Percentiles rank a stretch among this genome's conserved stretches.
phyloP scores from a whole-genome alignment of 2,113 vertebrate species.

The Pipa parva region DNA sequence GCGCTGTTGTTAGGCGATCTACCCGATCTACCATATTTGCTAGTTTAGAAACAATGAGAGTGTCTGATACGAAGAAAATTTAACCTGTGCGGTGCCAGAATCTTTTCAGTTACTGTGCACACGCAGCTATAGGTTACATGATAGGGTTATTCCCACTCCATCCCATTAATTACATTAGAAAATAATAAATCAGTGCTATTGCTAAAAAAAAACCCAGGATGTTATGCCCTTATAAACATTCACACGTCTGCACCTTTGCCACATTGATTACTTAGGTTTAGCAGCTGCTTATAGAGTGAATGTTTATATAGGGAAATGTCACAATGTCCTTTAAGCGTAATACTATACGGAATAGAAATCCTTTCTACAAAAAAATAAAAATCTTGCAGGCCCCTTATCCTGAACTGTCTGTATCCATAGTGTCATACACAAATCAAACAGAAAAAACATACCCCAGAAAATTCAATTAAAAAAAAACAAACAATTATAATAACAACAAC shows the following conservation, averaged over 20 bases:
- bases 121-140: neutral
- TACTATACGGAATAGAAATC: neutral
- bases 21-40: neutral
- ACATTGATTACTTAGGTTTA: neutral
- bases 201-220: no score
- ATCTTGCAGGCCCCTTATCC: neutral
- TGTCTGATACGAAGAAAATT: neutral
- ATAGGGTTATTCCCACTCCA: neutral
- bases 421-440: neutral
- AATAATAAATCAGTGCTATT: neutral
- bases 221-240: no score
- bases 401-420: neutral
- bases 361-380: neutral
- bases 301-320: neutral
- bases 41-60: no score
- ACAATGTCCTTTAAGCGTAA: neutral
- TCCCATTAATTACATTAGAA: neutral
- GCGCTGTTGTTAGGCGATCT: neutral
- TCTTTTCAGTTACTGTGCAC: no score
- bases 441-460: neutral
- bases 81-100: neutral
- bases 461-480: slow-evolving; percentile 1
- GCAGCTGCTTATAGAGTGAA: neutral
- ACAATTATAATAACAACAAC: slow-evolving; percentile 9
- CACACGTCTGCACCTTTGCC: no score